A percentile compares a stretch with the other conserved stretches of the same genome.
Evolutionary conservation across 2,888 invertebrate species (phyloP).

Genomic region (Drosophila subquinaria): DNA sequence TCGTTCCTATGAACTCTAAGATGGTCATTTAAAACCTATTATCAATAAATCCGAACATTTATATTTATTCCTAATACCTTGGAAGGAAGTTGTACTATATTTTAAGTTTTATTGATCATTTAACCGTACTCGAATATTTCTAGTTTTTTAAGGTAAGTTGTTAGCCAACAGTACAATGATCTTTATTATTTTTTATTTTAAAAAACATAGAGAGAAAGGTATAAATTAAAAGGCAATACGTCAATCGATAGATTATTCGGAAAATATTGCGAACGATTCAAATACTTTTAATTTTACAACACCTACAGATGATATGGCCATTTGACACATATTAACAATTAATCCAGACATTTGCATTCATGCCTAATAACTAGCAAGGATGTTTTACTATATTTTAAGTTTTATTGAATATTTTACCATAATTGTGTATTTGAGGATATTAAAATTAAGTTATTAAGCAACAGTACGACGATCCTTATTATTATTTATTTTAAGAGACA

Average conservation of each 20-base stretch:
- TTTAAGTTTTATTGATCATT: background rate
- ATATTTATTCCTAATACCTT: background rate
- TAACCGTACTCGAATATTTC: background rate
- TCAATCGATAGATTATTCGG: background rate
- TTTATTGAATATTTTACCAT: background rate
- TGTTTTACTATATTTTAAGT: background rate
- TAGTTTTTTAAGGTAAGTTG: background rate
- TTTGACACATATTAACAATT: background rate
- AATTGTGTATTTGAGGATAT: background rate
- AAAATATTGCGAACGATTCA: background rate
- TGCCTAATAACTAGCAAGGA: background rate
- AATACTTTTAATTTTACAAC: background rate
- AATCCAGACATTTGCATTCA: too few relatives aligned
- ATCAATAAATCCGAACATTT: background rate
- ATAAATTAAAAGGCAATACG: too few relatives aligned
- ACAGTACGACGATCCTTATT: too few relatives aligned
- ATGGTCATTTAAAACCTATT: background rate
- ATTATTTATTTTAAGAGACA: too few relatives aligned
- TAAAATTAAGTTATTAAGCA: background rate
- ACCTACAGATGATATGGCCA: background rate
- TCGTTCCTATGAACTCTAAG: constrained; percentile 20
- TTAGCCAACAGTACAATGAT: too few relatives aligned
- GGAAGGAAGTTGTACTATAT: background rate
- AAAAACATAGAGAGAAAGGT: too few relatives aligned
- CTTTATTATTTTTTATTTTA: too few relatives aligned